Base-by-base conservation (phyloP, 2,888 invertebrate genomes). In the Amitus sp. region DNA sequence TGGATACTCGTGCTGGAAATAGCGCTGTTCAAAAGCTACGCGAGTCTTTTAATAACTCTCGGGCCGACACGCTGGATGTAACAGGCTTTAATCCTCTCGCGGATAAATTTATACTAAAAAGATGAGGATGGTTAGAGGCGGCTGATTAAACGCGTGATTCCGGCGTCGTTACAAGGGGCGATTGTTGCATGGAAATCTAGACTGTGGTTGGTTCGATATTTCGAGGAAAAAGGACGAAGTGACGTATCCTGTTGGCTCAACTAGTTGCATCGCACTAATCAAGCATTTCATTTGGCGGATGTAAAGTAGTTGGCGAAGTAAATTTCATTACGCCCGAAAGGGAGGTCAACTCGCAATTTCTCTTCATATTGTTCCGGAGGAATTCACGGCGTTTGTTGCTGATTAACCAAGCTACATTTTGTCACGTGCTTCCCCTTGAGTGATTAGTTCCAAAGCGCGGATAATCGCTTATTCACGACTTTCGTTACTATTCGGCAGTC, bases 41-140 rank as follows among this genome's bases (percentile, higher is more conserved):
- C 49, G 46, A 60, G 60, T 62, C 68, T 71, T 71, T 73, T 73
- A 72, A 72, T 72, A 72, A 72, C 69, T 68, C 51, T 69, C 62
- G 40, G 23, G 42, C 58, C 37, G 28, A 56, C 54, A 45, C 48
- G 57, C 43, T 27, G 19, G 40, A 47, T 47, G 19, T 58, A 42
- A 47, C 47, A 49, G 53, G 52, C 15, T 49, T 53, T 64, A 64
- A 64, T 64, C 64, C 45, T 47, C 50, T 57, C 50, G 49, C 43
- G 33, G 50, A 48, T 20, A 46, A 37, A 37, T 37, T 37, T 15
- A 37, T 37, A 23, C 7, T 5, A 23, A 23, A 23, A 23, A 23
- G 23, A 23, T 3, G 7, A 23, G 7, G 7, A 23, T 23, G 23
- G 7, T n/a, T n/a, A n/a, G n/a, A n/a, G n/a, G n/a, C n/a, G n/a